Evolutionary conservation across 2,113 vertebrate genomes (phyloP), one percentile per base, ranked within the genome.

Genomic region (Hiodon tergisus): DNA sequence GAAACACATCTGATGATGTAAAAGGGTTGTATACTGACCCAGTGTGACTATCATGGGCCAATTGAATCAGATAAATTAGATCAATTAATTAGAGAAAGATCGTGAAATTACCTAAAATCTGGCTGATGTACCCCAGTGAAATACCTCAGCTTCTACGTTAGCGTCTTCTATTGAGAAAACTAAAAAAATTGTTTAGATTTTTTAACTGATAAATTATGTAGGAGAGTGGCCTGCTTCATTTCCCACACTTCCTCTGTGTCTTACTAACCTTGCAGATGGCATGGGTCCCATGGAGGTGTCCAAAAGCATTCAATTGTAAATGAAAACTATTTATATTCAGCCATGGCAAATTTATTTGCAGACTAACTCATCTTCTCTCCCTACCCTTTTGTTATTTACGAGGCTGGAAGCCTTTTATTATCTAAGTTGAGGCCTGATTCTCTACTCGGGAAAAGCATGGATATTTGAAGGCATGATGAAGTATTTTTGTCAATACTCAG

Each of bases 291-390:
- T 79, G 76, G 46, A 73, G 59, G 78, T 46, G 61, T 66, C 75
- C 84, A 81, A 86, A 86, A 85, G 83, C 85, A 75, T 86, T 87
- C 83, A 75, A 61, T 63, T 69, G 79, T 86, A 31, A 31, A 31
- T 31, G 31, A 31, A 31, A 31, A 31, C 31, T 31, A 31, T 31
- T 31, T 31, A 31, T 31, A 31, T 31, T 31, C 31, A 31, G 31
- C 31, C 31, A 31, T 31, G 31, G 31, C 31, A 31, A 31, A 31
- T 31, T 31, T 31, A 31, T 68, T 11, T 51, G 3, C 13, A 62
- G 4, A 16, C 17, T n/a, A 16, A 17, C 60, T 67, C 3, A 6
- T 47, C 47, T 67, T 67, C 48, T 50, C 66, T n/a, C 66, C n/a
- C 66, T 14, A n/a, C 3, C 5, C 6, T 13, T 68, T 68, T 68